Evolutionary conservation across 2,797 vertebrate species (phyloP).

Genomic region (Adelosebastes latens): DNA sequence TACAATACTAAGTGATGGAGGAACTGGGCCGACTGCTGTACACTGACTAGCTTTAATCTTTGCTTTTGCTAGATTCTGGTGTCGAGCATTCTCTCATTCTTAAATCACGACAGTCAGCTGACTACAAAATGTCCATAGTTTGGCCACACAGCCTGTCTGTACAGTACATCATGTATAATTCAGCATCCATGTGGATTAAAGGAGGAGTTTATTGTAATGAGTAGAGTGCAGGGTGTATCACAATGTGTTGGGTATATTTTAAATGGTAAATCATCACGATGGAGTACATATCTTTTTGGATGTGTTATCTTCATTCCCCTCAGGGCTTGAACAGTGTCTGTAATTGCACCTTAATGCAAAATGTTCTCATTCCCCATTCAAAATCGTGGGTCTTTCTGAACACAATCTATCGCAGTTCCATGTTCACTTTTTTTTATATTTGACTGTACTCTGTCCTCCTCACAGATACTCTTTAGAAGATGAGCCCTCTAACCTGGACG

Average conservation of each 20-base stretch:
- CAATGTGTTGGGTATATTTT: neutral
- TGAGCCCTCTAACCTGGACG: constrained; percentile 93
- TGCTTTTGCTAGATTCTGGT: neutral
- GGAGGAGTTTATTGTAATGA: neutral
- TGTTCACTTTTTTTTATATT: neutral
- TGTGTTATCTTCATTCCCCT: neutral
- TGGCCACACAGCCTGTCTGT: neutral
- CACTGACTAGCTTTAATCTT: constrained; percentile 4
- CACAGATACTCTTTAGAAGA: constrained; percentile 93
- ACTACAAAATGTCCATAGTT: neutral
- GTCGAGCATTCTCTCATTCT: neutral
- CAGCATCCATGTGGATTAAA: neutral
- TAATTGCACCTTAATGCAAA: neutral
- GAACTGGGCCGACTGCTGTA: neutral
- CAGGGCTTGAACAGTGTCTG: neutral
- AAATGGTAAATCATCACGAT: neutral
- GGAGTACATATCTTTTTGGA: neutral
- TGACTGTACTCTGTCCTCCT: constrained; percentile 34
- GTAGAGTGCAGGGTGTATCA: neutral
- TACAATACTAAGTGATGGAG: neutral
- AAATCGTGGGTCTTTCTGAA: neutral
- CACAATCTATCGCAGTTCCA: neutral
- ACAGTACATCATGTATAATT: neutral
- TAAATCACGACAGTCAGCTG: neutral
- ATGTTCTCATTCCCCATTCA: neutral